phyloP scores from a whole-genome alignment of 2,113 vertebrate species.

The Oreotrochilus melanogaster region DNA sequence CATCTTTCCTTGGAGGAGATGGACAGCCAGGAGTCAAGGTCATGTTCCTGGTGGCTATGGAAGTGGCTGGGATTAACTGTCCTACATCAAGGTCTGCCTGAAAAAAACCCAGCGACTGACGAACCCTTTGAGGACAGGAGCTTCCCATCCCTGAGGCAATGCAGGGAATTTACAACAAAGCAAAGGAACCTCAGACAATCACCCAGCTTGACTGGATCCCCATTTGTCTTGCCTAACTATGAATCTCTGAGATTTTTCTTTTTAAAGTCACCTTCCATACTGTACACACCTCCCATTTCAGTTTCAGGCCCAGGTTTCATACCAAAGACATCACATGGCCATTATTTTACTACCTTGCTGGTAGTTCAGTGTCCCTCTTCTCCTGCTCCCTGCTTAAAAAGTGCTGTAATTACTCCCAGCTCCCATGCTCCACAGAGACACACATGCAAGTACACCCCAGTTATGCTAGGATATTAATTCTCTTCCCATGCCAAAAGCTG shows the following conservation, averaged over 20 bases:
- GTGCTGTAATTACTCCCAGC: neutral
- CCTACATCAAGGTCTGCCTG: neutral
- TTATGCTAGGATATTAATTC: neutral
- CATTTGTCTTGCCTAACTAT: neutral
- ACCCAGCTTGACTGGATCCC: neutral
- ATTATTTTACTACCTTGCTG: neutral
- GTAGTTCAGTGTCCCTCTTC: neutral
- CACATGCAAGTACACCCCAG: accelerated
- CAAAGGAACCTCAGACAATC: neutral
- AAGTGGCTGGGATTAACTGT: neutral
- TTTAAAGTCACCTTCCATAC: neutral
- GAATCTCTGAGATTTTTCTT: neutral
- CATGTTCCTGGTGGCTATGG: neutral
- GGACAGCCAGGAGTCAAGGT: neutral
- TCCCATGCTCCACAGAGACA: neutral
- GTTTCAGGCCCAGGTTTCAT: neutral
- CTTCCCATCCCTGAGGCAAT: neutral
- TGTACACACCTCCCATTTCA: neutral
- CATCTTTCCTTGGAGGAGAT: neutral
- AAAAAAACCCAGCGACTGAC: neutral
- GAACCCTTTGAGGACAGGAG: neutral
- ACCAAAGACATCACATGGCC: neutral
- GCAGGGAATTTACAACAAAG: neutral
- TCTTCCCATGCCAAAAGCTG: neutral
- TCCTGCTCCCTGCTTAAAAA: neutral